phyloP scores from a whole-genome alignment of 2,113 vertebrate species.

The Falcunculus frontatus region DNA sequence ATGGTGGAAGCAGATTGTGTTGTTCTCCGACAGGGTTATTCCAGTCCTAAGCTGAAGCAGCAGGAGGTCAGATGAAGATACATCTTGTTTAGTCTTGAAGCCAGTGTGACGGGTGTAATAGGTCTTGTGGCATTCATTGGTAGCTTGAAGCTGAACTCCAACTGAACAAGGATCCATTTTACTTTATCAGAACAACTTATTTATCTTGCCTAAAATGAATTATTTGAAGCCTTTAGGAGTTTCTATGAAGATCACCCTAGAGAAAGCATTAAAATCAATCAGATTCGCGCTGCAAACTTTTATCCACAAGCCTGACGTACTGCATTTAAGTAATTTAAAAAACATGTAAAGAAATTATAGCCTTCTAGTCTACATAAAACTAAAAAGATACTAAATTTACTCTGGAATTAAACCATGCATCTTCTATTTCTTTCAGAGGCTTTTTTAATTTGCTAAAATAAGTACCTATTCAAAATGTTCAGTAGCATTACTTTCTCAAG shows the following conservation, averaged over 20 bases:
- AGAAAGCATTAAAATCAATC: constrained; percentile 57
- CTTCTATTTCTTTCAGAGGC: neutral
- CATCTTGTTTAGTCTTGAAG: constrained; percentile 73
- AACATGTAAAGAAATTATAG: neutral
- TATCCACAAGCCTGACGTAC: neutral
- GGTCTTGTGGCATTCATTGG: constrained; percentile 75
- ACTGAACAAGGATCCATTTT: constrained; percentile 77
- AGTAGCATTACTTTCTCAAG: neutral
- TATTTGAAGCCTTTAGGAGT: constrained; percentile 15
- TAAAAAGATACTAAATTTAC: neutral
- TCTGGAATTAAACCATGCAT: neutral
- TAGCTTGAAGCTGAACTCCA: constrained; percentile 74
- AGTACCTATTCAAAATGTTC: neutral
- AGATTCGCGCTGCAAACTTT: constrained; percentile 34
- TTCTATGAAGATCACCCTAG: constrained; percentile 39
- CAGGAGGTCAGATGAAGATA: constrained; percentile 72
- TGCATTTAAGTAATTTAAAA: neutral
- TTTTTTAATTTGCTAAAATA: neutral
- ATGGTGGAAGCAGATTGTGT: constrained; percentile 79
- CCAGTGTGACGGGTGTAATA: constrained; percentile 73
- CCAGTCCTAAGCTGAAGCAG: constrained; percentile 78
- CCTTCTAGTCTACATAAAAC: neutral
- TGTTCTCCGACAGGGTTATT: constrained; percentile 71
- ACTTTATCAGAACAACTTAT: neutral
- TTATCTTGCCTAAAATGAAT: neutral